Base-by-base conservation (phyloP, 2,888 invertebrate species). In the Microplitis deprimator region DNA sequence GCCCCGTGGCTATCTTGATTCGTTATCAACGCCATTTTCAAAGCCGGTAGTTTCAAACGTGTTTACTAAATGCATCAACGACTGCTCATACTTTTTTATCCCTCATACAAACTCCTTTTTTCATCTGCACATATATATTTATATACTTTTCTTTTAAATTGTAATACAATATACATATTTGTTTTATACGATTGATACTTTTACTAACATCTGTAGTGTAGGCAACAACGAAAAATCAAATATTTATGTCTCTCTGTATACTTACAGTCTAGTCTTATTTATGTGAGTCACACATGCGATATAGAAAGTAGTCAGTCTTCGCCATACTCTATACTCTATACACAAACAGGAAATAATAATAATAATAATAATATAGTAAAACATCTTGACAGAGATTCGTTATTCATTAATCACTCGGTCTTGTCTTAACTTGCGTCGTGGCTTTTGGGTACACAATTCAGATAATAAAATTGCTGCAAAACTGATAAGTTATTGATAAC, bases 401-500 rank as follows among this genome's bases (percentile, higher is more conserved):
- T 50, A 50, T 50, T 74, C 40, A 74, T 77, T 74, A 77, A 74
- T 77, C 74, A 73, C 61, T 62, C 39, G 38, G 8, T 65, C 65
- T 7, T 65, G 10, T 29, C 13, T 20, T 68, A 61, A 75, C 13
- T 68, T 50, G 50, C 13, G 73, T 73, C 62, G 65, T 69, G 73
- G 20, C 40, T 64, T 64, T 73, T 64, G 20, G 64, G 29, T 60
- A 75, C 71, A 67, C 74, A 65, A 70, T 29, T 40, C 61, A 40
- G 67, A 77, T 74, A 77, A 74, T 50, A 74, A 77, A 60, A 65
- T 69, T 74, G 61, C 77, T 77, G 70, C 77, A 60, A 50, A 70
- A 41, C 67, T 75, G 77, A 77, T 77, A 77, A 77, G 71, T 74
- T 67, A 67, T 64, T 70, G 77, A 77, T 70, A 74, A 74, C 59